Base-by-base conservation (phyloP, 1,140 invertebrate genomes). In the Drosophila elegans region DNA sequence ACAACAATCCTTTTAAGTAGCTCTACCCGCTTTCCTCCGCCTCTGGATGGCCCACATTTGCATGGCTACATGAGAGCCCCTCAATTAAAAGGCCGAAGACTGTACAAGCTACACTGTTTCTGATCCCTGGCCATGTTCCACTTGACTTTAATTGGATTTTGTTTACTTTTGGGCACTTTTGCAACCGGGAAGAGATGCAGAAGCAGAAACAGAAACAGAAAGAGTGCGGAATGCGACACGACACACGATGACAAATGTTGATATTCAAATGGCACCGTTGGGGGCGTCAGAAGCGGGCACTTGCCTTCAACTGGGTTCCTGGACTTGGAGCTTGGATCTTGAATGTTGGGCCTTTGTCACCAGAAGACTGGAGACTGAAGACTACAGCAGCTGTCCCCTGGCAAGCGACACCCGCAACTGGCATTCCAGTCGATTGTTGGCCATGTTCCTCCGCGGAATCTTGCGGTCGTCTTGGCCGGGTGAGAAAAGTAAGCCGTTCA, bases 201-300 rank as follows among this genome's bases (percentile, higher is more conserved):
- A 25, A 21, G 4, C 21, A 46, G 44, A n/a, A 29, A 48, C 45
- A 29, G 16, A 48, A 13, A n/a, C 25, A 48, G 45, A 29, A 71
- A 56, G 75, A 55, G 59, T 56, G 78, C 61, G 82, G 78, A 76
- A 88, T 86, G 78, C 74, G 55, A 75, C 82, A 88, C 82, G 82
- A 82, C 82, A 88, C 82, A 88, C 83, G 82, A 86, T 86, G 82
- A 86, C 82, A 86, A 86, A 86, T 86, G 82, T 86, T 86, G 82
- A 86, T 86, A 86, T 86, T 86, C 83, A 86, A 86, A 86, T 86
- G 82, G 74, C 83, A 76, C 78, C 75, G 71, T 82, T 75, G 82
- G 69, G 74, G 83, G 71, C 57, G 69, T 74, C 44, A 46, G 55
- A 59, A 60, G 60, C 63, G 67, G 68, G 66, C 38, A 69, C 61